Conservation (phyloP, 2,797 vertebrate genomes). For the Squalus acanthias region DNA sequence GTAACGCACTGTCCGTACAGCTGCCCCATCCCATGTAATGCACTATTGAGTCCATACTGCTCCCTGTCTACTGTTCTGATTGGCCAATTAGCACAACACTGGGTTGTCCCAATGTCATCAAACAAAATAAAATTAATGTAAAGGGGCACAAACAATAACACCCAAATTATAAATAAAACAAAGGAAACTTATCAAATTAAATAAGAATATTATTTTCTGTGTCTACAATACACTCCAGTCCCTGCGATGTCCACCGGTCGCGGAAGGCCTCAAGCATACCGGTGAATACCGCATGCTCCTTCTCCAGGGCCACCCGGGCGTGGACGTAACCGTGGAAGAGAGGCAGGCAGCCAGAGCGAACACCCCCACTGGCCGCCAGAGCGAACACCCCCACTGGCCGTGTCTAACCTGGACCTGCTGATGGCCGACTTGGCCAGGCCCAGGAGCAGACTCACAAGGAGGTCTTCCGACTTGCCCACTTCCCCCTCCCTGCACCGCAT, state of each 20-base stretch:
- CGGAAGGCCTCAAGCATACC: neutral
- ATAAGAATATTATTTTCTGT: neutral
- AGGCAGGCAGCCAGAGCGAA: neutral
- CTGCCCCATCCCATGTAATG: too few relatives aligned
- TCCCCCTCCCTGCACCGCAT: too few relatives aligned
- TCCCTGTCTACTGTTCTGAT: neutral
- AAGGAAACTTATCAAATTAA: neutral
- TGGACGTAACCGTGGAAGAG: neutral
- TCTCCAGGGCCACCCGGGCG: neutral
- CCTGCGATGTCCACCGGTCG: neutral
- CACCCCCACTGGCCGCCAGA: neutral
- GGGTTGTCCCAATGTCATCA: neutral
- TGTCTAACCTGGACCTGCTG: neutral
- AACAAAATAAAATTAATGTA: neutral
- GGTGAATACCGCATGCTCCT: neutral
- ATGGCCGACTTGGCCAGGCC: neutral
- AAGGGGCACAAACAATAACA: neutral
- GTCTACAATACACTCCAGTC: neutral
- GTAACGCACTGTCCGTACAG: neutral
- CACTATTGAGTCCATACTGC: neutral
- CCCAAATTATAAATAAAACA: too few relatives aligned
- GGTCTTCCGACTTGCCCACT: neutral
- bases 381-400: too few relatives aligned
- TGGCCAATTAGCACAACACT: neutral
- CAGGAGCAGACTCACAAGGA: neutral